phyloP scores from a whole-genome alignment of 2,113 vertebrate species.

The Elaphurus davidianus region DNA sequence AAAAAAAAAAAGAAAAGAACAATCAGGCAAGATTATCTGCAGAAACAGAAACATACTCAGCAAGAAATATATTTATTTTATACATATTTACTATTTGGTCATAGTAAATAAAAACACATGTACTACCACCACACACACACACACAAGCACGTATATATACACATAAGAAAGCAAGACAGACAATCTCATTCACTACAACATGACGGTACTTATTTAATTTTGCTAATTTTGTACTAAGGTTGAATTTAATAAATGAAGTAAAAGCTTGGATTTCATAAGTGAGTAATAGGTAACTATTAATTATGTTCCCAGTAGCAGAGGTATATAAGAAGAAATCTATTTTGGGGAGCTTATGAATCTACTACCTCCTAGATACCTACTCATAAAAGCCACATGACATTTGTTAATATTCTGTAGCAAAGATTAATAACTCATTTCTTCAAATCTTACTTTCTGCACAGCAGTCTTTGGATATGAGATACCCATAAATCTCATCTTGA shows the following conservation, averaged over 20 bases:
- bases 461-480: constrained; percentile 62
- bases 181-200: background rate
- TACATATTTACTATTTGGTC: background rate
- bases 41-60: background rate
- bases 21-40: background rate
- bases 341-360: constrained; percentile 66
- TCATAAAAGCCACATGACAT: constrained; percentile 69
- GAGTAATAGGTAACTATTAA: constrained; percentile 74
- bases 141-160: background rate
- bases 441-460: constrained; percentile 65
- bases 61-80: background rate
- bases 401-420: constrained; percentile 70
- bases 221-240: constrained; percentile 35
- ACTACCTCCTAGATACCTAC: constrained; percentile 64
- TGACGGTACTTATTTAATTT: constrained; percentile 28
- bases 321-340: constrained; percentile 70
- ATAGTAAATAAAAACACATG: constrained; percentile 21
- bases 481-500: constrained; percentile 73
- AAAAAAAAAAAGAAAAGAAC: background rate
- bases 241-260: constrained; percentile 68
- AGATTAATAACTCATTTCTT: constrained; percentile 76
- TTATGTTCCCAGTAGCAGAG: constrained; percentile 61
- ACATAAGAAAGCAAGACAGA: background rate
- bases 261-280: constrained; percentile 61
- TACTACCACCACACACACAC: background rate